phyloP scores from a whole-genome alignment of 2,113 vertebrate species.

The Promerops cafer region DNA sequence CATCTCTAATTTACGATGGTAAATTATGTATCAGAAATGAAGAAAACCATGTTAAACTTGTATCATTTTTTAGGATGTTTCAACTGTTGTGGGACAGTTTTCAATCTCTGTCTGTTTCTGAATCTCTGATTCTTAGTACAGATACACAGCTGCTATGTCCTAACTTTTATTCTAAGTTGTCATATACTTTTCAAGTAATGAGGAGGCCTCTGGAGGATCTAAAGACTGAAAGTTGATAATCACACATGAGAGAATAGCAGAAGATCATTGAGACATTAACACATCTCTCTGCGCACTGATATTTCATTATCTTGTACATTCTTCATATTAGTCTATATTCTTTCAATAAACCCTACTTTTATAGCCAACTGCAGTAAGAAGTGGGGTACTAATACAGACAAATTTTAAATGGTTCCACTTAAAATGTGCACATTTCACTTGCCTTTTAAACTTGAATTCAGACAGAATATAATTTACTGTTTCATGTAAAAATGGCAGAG shows the following conservation, averaged over 20 bases:
- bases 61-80: background rate
- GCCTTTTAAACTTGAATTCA: background rate
- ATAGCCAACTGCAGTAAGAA: background rate
- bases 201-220: background rate
- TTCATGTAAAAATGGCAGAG: background rate
- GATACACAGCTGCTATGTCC: accelerated
- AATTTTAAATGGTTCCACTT: background rate
- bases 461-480: background rate
- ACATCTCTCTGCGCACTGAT: background rate
- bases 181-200: background rate
- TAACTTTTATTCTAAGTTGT: background rate
- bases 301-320: background rate
- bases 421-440: background rate
- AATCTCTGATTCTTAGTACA: background rate
- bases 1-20: background rate
- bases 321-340: background rate
- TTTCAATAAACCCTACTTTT: background rate
- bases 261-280: accelerated
- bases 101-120: background rate
- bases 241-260: background rate
- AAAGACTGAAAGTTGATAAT: background rate
- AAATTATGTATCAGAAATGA: background rate
- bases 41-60: background rate
- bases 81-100: background rate
- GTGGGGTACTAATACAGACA: accelerated